Conservation (phyloP, 1,140 invertebrate genomes). For the Scaptomyza hsui region DNA sequence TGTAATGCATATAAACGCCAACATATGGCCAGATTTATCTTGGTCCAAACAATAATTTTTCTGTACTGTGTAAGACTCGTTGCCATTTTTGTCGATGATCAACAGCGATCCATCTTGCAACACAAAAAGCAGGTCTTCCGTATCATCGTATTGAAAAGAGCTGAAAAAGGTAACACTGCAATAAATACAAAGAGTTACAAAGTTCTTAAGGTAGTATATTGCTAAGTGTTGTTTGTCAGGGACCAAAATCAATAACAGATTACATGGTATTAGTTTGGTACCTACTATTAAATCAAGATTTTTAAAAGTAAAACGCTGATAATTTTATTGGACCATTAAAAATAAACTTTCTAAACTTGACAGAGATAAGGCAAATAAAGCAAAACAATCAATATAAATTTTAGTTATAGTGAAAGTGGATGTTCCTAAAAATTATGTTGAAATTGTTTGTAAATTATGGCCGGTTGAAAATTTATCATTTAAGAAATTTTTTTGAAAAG, state of each 20-base stretch:
- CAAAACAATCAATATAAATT: no score
- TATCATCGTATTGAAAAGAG: constrained; percentile 71
- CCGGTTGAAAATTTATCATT: not conserved
- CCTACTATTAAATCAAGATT: no score
- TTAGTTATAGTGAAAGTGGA: no score
- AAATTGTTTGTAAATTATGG: not conserved
- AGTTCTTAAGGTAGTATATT: constrained; percentile 25
- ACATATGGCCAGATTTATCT: constrained; percentile 68
- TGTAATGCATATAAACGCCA: constrained; percentile 76
- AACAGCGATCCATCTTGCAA: constrained; percentile 75
- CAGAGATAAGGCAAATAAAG: no score
- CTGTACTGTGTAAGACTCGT: constrained; percentile 68
- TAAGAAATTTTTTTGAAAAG: not conserved
- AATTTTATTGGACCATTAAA: no score
- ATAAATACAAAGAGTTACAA: constrained; percentile 38
- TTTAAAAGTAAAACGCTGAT: no score
- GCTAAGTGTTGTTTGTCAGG: constrained; percentile 1
- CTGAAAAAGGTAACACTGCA: constrained; percentile 59
- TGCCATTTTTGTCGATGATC: constrained; percentile 70
- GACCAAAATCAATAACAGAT: not conserved
- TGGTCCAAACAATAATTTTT: constrained; percentile 77
- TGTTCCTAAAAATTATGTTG: no score
- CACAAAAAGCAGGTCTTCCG: constrained; percentile 68
- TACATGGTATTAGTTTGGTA: not conserved
- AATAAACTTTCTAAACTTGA: no score